Conservation (phyloP, 2,797 vertebrate species). For the Aldrovandia affinis region DNA sequence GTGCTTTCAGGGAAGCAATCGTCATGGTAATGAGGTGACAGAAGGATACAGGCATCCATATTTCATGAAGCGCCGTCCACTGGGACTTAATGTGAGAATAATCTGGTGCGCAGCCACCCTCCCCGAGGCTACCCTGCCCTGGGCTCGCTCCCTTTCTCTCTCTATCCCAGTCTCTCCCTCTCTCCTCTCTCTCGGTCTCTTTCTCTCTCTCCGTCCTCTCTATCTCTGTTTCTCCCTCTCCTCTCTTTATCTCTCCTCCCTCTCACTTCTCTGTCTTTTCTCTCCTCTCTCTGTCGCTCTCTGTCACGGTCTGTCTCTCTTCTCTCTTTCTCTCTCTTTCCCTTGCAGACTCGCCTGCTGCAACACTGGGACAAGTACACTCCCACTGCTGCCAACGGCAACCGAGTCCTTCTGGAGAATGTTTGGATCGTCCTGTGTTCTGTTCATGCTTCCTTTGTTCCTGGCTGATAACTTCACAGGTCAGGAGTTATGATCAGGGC, state of each 20-base stretch:
- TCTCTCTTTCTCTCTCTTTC: no score
- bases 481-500: neutral
- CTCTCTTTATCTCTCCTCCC: no score
- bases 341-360: neutral
- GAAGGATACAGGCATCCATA: neutral
- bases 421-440: neutral
- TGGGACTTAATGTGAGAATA: slow-evolving; percentile 2
- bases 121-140: neutral
- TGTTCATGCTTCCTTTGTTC: slow-evolving; percentile 20
- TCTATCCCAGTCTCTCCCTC: no score
- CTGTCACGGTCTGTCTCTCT: no score
- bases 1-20: neutral
- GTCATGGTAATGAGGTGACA: neutral
- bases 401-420: neutral
- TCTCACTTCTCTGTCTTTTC: no score
- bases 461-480: neutral
- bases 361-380: neutral
- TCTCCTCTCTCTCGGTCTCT: no score
- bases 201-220: no score
- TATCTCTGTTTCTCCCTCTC: no score
- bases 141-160: neutral
- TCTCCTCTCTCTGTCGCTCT: no score
- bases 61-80: neutral
- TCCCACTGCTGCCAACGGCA: neutral
- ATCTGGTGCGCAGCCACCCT: no score